Base-by-base conservation (phyloP, 2,797 vertebrate genomes). In the Monodelphis domestica region DNA sequence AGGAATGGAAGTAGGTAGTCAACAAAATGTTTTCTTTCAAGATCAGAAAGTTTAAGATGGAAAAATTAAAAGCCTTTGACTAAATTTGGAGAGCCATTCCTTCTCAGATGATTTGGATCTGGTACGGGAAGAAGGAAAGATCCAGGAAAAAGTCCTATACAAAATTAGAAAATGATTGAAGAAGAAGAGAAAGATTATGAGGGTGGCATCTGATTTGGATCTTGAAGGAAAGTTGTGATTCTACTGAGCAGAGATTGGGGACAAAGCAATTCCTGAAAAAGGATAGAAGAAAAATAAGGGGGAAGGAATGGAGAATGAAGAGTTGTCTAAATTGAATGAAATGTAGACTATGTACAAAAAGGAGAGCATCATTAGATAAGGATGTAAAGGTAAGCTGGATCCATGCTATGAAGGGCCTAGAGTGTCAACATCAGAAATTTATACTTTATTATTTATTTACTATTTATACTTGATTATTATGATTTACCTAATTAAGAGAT, bases 241-340 rank as follows among this genome's bases (percentile, higher is more conserved):
- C 84, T 38, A 45, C 24, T 84, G 70, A 24, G 21, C 24, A 84
- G 70, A 50, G 38, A 26, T 84, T 50, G 38, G n/a, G 70, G 38
- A 7, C 9, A 84, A 84, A 84, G 24, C 38, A 45, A 38, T 84
- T 26, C 45, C 21, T 26, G 38, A 24, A 45, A n/a, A 45, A 6
- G 33, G 50, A 78, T 30, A 26, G 88, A 93, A 70, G 12, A 53
- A 52, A 21, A 52, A 9, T 5, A 21, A 50, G 54, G 26, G 17
- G 53, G 0, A 14, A 0, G 0, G 3, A 11, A n/a, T 2, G 26
- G 4, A 2, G 17, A 52, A 1, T 17, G n/a, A 55, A 70, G n/a
- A 0, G 54, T 54, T 90, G 26, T 45, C 11, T 21, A 84, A 70
- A 1, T 50, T 84, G 70, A 38, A 84, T 50, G 9, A 38, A 28